A percentile compares a stretch with the other conserved stretches of the same genome.
phyloP scores from a whole-genome alignment of 37 sponge, comb jelly and placozoan species.

The Cliona cf. orientalis region DNA sequence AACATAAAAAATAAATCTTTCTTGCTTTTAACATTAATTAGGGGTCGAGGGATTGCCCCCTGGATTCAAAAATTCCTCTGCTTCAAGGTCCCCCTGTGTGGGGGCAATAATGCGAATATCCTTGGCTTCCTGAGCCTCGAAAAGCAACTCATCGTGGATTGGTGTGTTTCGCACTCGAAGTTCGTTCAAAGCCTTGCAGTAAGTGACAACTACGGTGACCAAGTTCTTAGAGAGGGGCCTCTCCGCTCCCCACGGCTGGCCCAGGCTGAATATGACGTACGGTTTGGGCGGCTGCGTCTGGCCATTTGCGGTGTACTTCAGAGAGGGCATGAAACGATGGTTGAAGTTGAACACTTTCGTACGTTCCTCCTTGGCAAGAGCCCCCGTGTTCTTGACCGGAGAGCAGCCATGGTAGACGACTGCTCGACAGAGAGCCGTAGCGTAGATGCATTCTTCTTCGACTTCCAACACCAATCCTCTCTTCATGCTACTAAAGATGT shows the following conservation, averaged over 20 bases:
- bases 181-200: conserved; percentile 66
- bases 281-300: conserved; percentile 69
- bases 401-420: conserved; percentile 58
- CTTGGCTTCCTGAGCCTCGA: conserved; percentile 49
- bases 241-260: conserved; percentile 83
- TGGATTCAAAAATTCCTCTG: conserved; percentile 67
- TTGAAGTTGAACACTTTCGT: conserved; percentile 49
- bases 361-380: conserved; percentile 45
- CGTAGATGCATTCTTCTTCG: conserved; percentile 35
- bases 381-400: conserved; percentile 31
- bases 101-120: conserved; percentile 61
- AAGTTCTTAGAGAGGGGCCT: conserved; percentile 71
- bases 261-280: conserved; percentile 71
- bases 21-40: too few species aligned
- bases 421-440: conserved; percentile 48
- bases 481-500: conserved; percentile 44
- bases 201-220: conserved; percentile 64
- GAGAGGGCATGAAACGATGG: conserved; percentile 33
- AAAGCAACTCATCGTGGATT: conserved; percentile 56
- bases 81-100: conserved; percentile 50
- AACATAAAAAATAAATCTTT: too few species aligned
- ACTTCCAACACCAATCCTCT: conserved; percentile 56
- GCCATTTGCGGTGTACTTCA: conserved; percentile 35
- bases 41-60: not conserved
- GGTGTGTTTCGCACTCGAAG: conserved; percentile 21